phyloP scores from a whole-genome alignment of 2,888 invertebrate species.

The Cephonodes hylas region DNA sequence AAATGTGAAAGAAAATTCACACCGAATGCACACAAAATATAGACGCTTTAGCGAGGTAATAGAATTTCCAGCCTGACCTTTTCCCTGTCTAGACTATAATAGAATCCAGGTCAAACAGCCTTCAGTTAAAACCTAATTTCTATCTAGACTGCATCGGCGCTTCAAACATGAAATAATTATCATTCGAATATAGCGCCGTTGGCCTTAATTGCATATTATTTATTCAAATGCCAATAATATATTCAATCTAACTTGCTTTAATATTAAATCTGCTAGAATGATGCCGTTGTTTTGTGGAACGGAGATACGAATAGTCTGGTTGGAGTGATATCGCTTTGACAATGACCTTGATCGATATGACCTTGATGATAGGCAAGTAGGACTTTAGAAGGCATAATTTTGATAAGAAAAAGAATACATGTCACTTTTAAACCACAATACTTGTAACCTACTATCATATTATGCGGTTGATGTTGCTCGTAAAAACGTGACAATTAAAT shows the following conservation, averaged over 20 bases:
- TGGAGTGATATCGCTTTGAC: too few relatives aligned
- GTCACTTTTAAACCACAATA: too few relatives aligned
- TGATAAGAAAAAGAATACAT: too few relatives aligned
- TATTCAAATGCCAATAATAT: not conserved
- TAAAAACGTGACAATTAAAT: too few relatives aligned
- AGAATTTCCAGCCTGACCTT: slow-evolving; percentile 19
- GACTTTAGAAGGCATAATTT: too few relatives aligned
- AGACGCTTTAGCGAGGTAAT: slow-evolving; percentile 13
- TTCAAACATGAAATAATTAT: not conserved
- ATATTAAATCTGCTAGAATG: too few relatives aligned
- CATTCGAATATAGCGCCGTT: not conserved
- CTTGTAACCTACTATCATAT: too few relatives aligned
- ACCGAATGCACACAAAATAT: not conserved
- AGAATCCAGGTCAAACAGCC: slow-evolving; percentile 26
- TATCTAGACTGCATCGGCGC: slow-evolving; percentile 18
- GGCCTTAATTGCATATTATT: not conserved
- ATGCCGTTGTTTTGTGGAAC: too few relatives aligned
- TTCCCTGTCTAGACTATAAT: slow-evolving; percentile 21
- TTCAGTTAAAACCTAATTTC: slow-evolving; percentile 23
- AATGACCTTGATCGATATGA: too few relatives aligned
- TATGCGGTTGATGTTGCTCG: too few relatives aligned
- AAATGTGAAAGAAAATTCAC: not conserved
- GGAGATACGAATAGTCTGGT: too few relatives aligned
- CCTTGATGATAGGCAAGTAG: too few relatives aligned
- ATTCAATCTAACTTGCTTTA: not conserved